Conservation (phyloP, 2,113 vertebrate species). For the Lutjanus erythropterus region DNA sequence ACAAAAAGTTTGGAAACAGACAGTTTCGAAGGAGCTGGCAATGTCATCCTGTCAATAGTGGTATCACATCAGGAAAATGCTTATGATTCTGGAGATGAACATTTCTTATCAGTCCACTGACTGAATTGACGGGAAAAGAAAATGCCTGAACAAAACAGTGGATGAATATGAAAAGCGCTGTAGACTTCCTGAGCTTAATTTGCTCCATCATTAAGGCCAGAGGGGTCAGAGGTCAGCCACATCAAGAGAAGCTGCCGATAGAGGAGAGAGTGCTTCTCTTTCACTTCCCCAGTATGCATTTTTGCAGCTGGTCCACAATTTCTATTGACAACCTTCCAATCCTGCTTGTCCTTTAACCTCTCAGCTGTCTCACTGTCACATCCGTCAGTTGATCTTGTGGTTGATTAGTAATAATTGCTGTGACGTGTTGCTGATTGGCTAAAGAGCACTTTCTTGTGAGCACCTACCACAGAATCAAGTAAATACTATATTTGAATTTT, state of each 20-base stretch:
- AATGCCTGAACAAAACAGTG: neutral
- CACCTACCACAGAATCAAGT: neutral
- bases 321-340: constrained; percentile 4
- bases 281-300: neutral
- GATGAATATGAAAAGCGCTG: neutral
- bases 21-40: neutral
- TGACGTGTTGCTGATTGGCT: neutral
- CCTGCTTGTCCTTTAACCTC: constrained; percentile 22
- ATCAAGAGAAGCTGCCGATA: neutral
- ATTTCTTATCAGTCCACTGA: neutral
- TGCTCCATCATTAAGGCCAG: neutral
- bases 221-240: constrained; percentile 3
- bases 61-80: neutral
- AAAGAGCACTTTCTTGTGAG: neutral
- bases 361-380: neutral
- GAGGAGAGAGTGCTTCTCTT: neutral
- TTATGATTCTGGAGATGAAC: too few relatives aligned
- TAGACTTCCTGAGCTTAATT: neutral
- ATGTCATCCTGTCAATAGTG: neutral
- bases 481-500: constrained; percentile 31
- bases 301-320: neutral
- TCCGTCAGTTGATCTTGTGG: neutral
- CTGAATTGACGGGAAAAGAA: neutral
- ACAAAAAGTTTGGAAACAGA: neutral
- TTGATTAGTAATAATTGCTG: neutral